These are phyloP conservation scores for Hydrotaea cyrtoneurina DNA, from an alignment of 2,888 invertebrate species.

Conservation along the genomic window DNA sequence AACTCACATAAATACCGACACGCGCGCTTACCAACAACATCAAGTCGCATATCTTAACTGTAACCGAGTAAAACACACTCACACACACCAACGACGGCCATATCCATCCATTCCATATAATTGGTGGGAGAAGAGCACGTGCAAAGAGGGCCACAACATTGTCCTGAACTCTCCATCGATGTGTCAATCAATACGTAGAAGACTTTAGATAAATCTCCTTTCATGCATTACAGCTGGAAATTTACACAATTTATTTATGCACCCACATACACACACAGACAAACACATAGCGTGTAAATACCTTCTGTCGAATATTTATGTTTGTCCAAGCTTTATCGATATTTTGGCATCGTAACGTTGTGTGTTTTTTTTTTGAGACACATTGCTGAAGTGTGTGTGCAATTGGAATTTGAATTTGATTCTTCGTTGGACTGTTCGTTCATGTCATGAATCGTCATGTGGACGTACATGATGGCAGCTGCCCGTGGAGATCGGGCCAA, in stretches of 20 bases:
- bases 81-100: no score
- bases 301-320: neutral
- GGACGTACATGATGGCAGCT: conserved; percentile 88
- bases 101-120: neutral
- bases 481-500: conserved; percentile 85
- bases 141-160: neutral
- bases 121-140: neutral
- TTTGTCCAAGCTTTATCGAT: neutral
- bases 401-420: neutral
- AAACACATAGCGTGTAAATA: neutral
- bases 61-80: no score
- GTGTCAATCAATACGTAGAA: conserved; percentile 39
- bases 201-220: conserved; percentile 40
- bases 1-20: neutral
- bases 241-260: conserved; percentile 26
- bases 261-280: neutral
- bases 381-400: neutral
- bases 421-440: conserved; percentile 22
- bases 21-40: no score
- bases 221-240: conserved; percentile 4
- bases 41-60: no score
- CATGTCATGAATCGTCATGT: conserved; percentile 83
- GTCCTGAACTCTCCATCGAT: conserved; percentile 12
- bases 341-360: neutral
- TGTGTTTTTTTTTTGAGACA: neutral